Evolutionary conservation across 1,140 invertebrate species (phyloP), one percentile per base, ranked within the genome.

Genomic region (Aphaenogaster ashmeadi): DNA sequence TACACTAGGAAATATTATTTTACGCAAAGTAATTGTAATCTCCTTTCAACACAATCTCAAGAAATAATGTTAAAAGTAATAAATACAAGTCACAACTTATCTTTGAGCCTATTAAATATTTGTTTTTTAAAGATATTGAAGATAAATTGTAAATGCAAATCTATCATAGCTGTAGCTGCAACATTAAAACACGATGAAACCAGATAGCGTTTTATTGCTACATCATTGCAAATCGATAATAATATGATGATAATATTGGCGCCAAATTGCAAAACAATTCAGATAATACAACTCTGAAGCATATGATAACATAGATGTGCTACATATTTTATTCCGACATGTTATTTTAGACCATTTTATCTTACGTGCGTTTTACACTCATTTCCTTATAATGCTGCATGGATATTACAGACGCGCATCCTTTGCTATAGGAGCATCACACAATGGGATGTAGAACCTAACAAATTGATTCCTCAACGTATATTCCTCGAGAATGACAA

Each of bases 391-490:
- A 60, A 60, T 8, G 21, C 21, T 18, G 15, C 21, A n/a, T 44
- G 21, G 41, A 77, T n/a, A 36, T 78, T 44, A 62, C 56, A 41
- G 15, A 33, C 8, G 41, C 4, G 41, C 3, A 52, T 67, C 13
- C 27, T 54, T 66, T 67, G n/a, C 67, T 54, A 38, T 15, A 41
- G n/a, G 11, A 80, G 7, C 18, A 21, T 33, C 36, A 18, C 36
- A 18, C 60, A 60, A 15, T 13, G 36, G 18, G 1, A 78, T 50
- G 5, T 4, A 47, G 60, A 79, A 27, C 15, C 21, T 27, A 41
- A 67, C 44, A 81, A 71, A 71, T 80, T 67, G 62, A 67, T 81
- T 56, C 3, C 21, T 13, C 50, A 15, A 27, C 13, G 47, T 38
- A 5, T 79, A 66, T 6, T 27, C 71, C 8, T 33, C 18, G 21